Percentiles rank a stretch among this genome's conserved stretches.
These are phyloP conservation scores for Leptinotarsa undecemlineata DNA, from an alignment of 1,140 invertebrate species.

Conservation along the genomic window DNA sequence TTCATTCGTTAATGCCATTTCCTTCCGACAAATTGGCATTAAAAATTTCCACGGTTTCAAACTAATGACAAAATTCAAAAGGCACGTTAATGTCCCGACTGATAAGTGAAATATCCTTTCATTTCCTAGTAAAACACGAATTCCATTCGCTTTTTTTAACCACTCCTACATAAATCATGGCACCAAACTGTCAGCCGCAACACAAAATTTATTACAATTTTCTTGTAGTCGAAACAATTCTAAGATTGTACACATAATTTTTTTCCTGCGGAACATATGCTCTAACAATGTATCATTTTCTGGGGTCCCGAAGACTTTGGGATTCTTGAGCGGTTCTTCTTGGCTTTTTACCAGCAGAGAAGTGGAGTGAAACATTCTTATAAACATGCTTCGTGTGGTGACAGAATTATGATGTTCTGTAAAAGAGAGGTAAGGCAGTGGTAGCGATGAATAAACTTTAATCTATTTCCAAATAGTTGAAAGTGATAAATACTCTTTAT, in stretches of 20 bases:
- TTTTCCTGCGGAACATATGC: constrained; percentile 34
- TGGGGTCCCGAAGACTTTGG: constrained; percentile 29
- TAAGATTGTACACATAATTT: constrained; percentile 28
- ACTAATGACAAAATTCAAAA: not conserved
- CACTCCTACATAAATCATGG: constrained; percentile 15
- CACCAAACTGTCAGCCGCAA: constrained; percentile 18
- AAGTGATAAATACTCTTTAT: no score
- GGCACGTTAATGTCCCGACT: not conserved
- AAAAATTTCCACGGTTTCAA: not conserved
- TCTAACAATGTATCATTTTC: constrained; percentile 34
- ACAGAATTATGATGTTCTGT: constrained; percentile 52
- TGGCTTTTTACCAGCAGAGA: constrained; percentile 38
- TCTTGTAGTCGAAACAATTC: constrained; percentile 31
- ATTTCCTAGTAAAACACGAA: constrained; percentile 20
- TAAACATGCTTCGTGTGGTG: constrained; percentile 50
- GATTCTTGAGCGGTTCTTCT: constrained; percentile 38
- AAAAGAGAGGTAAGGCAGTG: constrained; percentile 43
- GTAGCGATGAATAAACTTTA: constrained; percentile 8
- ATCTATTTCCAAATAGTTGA: no score
- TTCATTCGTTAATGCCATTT: not conserved
- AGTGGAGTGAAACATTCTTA: constrained; percentile 48
- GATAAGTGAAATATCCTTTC: constrained; percentile 20
- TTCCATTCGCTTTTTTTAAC: not conserved
- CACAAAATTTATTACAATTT: constrained; percentile 32
- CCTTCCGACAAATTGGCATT: not conserved